Evolutionary conservation across 2,113 vertebrate species (phyloP), one percentile per base, ranked within the genome.

Genomic region (Neofelis nebulosa): DNA sequence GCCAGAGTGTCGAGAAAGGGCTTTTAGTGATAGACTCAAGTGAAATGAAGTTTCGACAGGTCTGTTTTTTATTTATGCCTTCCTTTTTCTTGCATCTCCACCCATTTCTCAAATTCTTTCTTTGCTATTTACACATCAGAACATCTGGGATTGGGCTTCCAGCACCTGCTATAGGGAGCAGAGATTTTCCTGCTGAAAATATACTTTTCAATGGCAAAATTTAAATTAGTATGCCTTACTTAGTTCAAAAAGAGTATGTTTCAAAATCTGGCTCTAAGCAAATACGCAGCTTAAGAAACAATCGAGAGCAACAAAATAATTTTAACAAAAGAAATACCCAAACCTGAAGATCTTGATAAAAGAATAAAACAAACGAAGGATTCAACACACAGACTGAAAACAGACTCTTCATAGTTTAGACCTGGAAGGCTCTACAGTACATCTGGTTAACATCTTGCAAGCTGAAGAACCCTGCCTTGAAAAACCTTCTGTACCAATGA

Each of bases 391-490:
- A 97, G 97, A 96, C 97, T 98, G 95, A 96, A 98, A 99, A 97
- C 98, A 98, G 92, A 97, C 97, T 98, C 98, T 97, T 98, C 96
- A 82, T 98, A 94, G 98, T 98, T 98, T 98, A 97, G 98, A 98
- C 95, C 98, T 98, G 98, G 98, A 98, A 98, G 97, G 69, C 55
- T 98, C 63, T 82, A 41, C 61, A 57, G 96, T 98, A 98, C 99
- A 99, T 99, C 98, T 99, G 99, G 97, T 99, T 98, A 99, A 98
- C 98, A 98, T 99, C 98, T 98, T 99, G 94, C 96, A 97, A 97
- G 98, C 98, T 99, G 89, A 98, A 99, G 97, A 98, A 97, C 97
- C 98, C 94, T 98, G 97, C 97, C 98, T 98, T 98, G 98, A 98
- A 98, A 98, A 99, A 97, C 91, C 97, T 98, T 98, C 98, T 97